These are phyloP conservation scores for Lepus europaeus DNA, from an alignment of 2,113 vertebrate species.

Conservation along the genomic window DNA sequence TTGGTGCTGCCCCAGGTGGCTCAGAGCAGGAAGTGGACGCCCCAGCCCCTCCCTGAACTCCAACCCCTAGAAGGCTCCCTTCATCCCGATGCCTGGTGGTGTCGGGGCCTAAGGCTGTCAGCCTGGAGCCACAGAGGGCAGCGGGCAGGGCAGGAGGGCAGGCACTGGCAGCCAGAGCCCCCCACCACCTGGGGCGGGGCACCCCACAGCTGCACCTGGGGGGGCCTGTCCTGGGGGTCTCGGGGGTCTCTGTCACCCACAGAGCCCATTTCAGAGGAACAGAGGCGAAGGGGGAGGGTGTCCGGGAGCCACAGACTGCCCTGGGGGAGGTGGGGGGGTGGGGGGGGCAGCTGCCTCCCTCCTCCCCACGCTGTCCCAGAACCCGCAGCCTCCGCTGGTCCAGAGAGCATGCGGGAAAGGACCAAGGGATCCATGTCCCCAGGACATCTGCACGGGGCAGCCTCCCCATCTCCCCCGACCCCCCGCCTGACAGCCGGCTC, in stretches of 20 bases:
- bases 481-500: not conserved
- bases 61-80: not conserved
- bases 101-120: fast-evolving
- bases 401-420: not conserved
- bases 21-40: too few relatives aligned
- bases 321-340: too few relatives aligned
- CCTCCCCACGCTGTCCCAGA: too few relatives aligned
- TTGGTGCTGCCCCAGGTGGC: not conserved
- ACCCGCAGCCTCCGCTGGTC: not conserved
- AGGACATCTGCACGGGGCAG: not conserved
- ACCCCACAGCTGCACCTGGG: too few relatives aligned
- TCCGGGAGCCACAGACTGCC: too few relatives aligned
- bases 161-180: fast-evolving
- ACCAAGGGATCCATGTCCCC: not conserved
- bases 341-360: too few relatives aligned
- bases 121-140: too few relatives aligned
- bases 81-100: not conserved
- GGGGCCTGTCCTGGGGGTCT: fast-evolving
- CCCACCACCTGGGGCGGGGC: not conserved
- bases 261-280: not conserved
- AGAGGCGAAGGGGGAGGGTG: not conserved
- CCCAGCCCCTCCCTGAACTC: too few relatives aligned
- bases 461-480: not conserved
- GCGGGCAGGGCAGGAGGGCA: not conserved
- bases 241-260: fast-evolving